Evolutionary conservation across 2,797 vertebrate genomes (phyloP).

Genomic region (Pangasius krempfi): DNA sequence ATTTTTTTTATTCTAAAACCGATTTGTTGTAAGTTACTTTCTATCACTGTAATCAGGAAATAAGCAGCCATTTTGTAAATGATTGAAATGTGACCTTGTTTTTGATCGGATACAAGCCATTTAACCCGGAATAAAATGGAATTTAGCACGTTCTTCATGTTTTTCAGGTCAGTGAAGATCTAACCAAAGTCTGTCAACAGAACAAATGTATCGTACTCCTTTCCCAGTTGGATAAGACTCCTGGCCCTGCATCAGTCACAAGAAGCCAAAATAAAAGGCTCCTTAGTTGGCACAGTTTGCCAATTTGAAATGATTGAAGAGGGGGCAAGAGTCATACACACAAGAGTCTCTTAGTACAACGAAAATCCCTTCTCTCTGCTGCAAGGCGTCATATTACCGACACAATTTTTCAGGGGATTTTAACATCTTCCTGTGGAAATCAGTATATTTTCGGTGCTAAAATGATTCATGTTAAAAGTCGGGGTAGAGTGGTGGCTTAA

Average conservation of each 20-base stretch:
- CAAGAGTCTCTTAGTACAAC: conserved; percentile 81
- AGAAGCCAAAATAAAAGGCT: conserved; percentile 67
- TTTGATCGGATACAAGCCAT: background rate
- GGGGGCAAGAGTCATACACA: conserved; percentile 76
- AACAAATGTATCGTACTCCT: conserved; percentile 24
- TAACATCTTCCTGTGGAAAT: conserved; percentile 93
- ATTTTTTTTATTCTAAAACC: background rate
- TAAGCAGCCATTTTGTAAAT: background rate
- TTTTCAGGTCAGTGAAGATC: conserved; percentile 7
- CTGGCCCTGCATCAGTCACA: conserved; percentile 47
- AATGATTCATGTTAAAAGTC: conserved; percentile 86
- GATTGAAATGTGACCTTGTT: background rate
- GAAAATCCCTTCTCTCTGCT: conserved; percentile 83
- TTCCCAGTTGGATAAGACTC: conserved; percentile 22
- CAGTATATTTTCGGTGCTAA: conserved; percentile 88
- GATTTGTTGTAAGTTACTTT: background rate
- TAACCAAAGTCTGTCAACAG: conserved; percentile 27
- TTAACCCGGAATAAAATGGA: background rate
- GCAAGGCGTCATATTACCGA: conserved; percentile 82
- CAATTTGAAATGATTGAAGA: conserved; percentile 63
- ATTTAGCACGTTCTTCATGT: background rate
- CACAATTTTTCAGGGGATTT: conserved; percentile 85
- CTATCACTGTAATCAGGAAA: background rate
- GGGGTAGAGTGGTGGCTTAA: conserved; percentile 80
- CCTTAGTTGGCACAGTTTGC: conserved; percentile 62